Conservation (phyloP, 2,888 invertebrate species). For the Lamellibrachia columna region DNA sequence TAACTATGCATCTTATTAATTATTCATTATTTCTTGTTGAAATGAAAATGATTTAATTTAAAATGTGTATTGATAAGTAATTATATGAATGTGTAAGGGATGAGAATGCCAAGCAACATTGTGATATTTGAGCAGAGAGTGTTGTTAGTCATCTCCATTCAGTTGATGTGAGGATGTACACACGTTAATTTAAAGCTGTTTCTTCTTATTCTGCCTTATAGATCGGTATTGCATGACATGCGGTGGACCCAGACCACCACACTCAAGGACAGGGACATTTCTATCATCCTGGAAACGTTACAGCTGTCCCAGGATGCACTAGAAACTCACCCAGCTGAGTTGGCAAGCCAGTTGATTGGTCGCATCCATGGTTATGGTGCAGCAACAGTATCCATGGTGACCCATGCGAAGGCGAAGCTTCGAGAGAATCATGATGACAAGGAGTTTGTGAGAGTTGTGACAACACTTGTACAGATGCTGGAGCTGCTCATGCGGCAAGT, state of each 20-base stretch:
- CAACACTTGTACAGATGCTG: constrained; percentile 31
- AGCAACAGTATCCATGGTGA: constrained; percentile 26
- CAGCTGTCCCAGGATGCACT: constrained; percentile 51
- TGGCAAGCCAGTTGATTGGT: constrained; percentile 41
- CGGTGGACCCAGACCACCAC: constrained; percentile 39
- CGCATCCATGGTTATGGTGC: constrained; percentile 36
- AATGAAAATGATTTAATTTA: no score
- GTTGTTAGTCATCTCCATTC: no score
- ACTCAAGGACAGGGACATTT: constrained; percentile 44
- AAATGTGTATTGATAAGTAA: no score
- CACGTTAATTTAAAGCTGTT: background rate
- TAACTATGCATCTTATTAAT: no score
- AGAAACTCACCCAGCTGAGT: constrained; percentile 31
- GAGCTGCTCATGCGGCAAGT: constrained; percentile 29
- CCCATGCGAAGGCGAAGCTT: constrained; percentile 31
- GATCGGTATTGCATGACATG: constrained; percentile 48
- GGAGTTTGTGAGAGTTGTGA: constrained; percentile 27
- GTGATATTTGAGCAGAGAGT: no score
- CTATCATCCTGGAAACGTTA: constrained; percentile 43
- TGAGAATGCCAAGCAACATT: no score
- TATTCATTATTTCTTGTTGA: no score
- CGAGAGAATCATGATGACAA: constrained; percentile 18
- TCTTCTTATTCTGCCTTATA: constrained; percentile 26
- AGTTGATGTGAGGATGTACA: background rate
- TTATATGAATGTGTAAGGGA: no score